Evolutionary conservation across 2,888 invertebrate genomes (phyloP), one percentile per base, ranked within the genome.

Genomic region (Eilema sororculum): DNA sequence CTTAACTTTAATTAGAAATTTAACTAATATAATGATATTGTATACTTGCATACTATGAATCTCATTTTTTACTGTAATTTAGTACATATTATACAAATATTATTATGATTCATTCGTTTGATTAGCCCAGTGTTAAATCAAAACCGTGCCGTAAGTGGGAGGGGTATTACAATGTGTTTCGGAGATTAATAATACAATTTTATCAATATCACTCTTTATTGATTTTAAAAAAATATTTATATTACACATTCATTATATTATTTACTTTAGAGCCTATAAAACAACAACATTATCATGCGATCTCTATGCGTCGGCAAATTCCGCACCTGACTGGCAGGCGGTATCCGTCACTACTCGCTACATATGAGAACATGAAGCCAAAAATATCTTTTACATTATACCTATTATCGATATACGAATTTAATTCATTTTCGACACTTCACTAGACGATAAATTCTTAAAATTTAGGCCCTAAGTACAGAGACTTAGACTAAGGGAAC

Each of bases 171-270:
- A 25, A 56, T 56, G 13, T 25, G n/a, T 58, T 37, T 22, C 20
- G 46, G n/a, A 46, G 16, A 64, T 73, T 66, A 88, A 89, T 86
- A 81, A 86, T 78, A 86, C 74, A 74, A 73, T 41, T 61, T 67
- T 81, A 81, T 93, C 86, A 93, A 92, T 95, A 94, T 95, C 95
- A 95, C 95, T 95, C 94, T 95, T 95, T 95, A 95, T 93, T 95
- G 91, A 91, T 93, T 93, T 94, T 94, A 95, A 93, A 95, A 95
- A 95, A 95, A 95, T 95, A 95, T 92, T 93, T 92, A 91, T 95
- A 93, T 93, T 92, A 94, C 93, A 94, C 93, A 94, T 94, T 93
- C 92, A 92, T 93, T 91, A 91, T 80, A 87, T 85, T 87, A 87
- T 87, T 92, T 82, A 82, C 75, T 81, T 90, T 92, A 92, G 93